These are phyloP conservation scores for Sternarchorhynchus goeldii DNA, from an alignment of 2,797 vertebrate species.

Conservation along the genomic window DNA sequence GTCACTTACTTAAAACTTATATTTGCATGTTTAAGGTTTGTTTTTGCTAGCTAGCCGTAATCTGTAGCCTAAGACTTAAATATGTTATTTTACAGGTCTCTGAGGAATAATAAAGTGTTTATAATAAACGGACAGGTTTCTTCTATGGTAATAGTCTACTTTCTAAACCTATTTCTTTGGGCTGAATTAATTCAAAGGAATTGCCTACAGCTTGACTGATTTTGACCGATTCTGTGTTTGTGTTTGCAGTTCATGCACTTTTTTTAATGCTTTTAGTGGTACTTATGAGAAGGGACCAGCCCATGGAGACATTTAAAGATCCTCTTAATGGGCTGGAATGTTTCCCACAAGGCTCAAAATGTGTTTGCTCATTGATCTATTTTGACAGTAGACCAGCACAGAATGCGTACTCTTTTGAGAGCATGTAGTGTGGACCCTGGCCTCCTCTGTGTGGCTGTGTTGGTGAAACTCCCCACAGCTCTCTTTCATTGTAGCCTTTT, in stretches of 20 bases:
- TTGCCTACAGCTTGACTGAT: slow-evolving; percentile 22
- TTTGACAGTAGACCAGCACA: slow-evolving; percentile 50
- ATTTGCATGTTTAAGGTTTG: not conserved
- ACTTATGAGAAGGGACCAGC: slow-evolving; percentile 41
- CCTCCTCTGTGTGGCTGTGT: slow-evolving; percentile 34
- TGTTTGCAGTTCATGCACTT: slow-evolving; percentile 36
- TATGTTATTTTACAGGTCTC: slow-evolving; percentile 28
- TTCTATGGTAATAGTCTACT: slow-evolving; percentile 38
- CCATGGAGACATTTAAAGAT: slow-evolving; percentile 46
- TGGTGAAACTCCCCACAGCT: slow-evolving; percentile 40
- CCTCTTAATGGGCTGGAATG: slow-evolving; percentile 47
- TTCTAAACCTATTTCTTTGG: slow-evolving; percentile 34
- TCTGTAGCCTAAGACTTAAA: slow-evolving; percentile 14
- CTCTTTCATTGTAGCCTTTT: slow-evolving; percentile 37
- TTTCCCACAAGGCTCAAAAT: slow-evolving; percentile 47
- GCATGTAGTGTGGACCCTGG: slow-evolving; percentile 36
- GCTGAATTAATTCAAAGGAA: slow-evolving; percentile 38
- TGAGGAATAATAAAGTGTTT: slow-evolving; percentile 26
- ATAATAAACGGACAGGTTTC: slow-evolving; percentile 39
- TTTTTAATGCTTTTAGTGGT: slow-evolving; percentile 46
- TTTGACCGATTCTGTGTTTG: slow-evolving; percentile 40
- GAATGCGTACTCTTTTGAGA: slow-evolving; percentile 38
- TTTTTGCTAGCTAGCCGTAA: slow-evolving; percentile 31
- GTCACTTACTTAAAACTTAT: not conserved
- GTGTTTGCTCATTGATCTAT: slow-evolving; percentile 53